Conservation (phyloP, 2,888 invertebrate species). For the Habroteleia sp. region DNA sequence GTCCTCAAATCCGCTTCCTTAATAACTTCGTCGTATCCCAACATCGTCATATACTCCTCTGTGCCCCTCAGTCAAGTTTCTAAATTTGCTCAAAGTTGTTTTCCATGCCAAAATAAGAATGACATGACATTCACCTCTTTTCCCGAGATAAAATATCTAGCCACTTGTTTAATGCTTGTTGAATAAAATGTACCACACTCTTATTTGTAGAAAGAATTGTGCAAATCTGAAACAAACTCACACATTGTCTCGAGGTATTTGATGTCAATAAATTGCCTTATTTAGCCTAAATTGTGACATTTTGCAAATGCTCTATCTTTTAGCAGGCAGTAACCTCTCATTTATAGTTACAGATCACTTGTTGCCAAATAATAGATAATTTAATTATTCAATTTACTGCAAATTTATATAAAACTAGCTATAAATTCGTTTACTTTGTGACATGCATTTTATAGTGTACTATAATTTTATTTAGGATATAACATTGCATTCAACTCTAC, state of each 20-base stretch:
- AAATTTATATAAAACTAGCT: no score
- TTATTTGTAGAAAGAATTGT: conserved; percentile 46
- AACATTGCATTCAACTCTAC: no score
- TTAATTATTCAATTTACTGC: no score
- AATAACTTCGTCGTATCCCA: not conserved
- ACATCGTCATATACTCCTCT: no score
- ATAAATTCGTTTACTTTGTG: no score
- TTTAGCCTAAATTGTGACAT: conserved; percentile 40
- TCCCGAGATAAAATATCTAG: conserved; percentile 67
- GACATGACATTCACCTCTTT: conserved; percentile 47
- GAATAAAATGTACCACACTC: conserved; percentile 64
- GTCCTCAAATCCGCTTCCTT: conserved; percentile 7
- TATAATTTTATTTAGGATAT: no score
- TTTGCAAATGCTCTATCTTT: conserved; percentile 6
- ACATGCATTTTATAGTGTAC: no score
- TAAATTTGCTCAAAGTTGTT: conserved; percentile 28
- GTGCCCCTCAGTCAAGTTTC: conserved; percentile 8
- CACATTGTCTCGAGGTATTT: conserved; percentile 40
- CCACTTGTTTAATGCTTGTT: conserved; percentile 67
- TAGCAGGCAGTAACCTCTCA: conserved; percentile 1
- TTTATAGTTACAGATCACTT: not conserved
- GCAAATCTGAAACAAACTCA: conserved; percentile 41
- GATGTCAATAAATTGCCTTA: conserved; percentile 66
- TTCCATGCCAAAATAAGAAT: conserved; percentile 52
- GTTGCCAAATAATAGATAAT: no score